These are phyloP conservation scores for Artemia sinica DNA, from an alignment of 2,888 invertebrate genomes.

Conservation along the genomic window DNA sequence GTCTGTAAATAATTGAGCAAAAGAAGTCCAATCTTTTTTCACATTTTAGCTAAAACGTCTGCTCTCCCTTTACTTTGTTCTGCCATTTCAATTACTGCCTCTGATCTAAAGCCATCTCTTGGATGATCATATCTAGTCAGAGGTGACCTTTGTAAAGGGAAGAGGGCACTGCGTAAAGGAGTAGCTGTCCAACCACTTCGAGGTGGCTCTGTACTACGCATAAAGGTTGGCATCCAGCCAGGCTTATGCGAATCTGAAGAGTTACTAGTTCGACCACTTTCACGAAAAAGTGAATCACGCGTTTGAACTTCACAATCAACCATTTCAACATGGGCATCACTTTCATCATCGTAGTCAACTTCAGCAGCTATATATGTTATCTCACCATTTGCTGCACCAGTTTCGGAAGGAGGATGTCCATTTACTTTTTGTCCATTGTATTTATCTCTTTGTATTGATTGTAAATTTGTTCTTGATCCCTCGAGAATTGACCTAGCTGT, in stretches of 20 bases:
- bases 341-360: conserved; percentile 25
- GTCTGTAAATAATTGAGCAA: no score
- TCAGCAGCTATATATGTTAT: conserved; percentile 22
- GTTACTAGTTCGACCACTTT: conserved; percentile 11
- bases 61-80: conserved; percentile 13
- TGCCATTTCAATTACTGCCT: neutral
- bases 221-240: neutral
- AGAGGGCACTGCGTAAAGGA: conserved; percentile 9
- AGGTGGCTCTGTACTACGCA: conserved; percentile 8
- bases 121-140: neutral
- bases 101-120: neutral
- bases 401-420: conserved; percentile 16
- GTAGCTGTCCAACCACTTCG: conserved; percentile 2
- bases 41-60: conserved; percentile 12
- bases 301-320: conserved; percentile 65
- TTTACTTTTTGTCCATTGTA: conserved; percentile 26
- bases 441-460: conserved; percentile 27
- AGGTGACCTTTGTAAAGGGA: conserved; percentile 3
- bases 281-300: conserved; percentile 49
- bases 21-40: neutral
- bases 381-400: conserved; percentile 13
- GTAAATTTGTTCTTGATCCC: neutral
- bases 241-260: neutral
- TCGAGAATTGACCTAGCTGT: conserved; percentile 34
- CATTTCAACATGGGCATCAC: conserved; percentile 37